phyloP scores from a whole-genome alignment of 1,140 invertebrate species.

The Diachasma alloeum region DNA sequence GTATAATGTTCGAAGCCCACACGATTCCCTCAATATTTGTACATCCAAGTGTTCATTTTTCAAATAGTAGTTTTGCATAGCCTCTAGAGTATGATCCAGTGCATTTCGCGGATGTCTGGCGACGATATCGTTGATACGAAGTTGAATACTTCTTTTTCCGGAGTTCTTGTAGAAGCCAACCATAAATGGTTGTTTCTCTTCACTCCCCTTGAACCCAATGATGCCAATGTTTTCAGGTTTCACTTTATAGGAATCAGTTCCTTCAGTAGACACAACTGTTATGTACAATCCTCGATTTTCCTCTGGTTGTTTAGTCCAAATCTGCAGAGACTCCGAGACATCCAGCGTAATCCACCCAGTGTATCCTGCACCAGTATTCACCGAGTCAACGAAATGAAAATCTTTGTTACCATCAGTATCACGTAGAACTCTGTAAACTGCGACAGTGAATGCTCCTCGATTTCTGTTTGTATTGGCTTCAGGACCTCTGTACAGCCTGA shows the following conservation, averaged over 20 bases:
- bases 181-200: conserved; percentile 85
- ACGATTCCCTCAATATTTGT: conserved; percentile 57
- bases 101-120: neutral
- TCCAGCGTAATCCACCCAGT: conserved; percentile 82
- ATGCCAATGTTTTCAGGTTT: conserved; percentile 8
- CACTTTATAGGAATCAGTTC: conserved; percentile 50
- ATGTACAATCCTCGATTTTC: conserved; percentile 83
- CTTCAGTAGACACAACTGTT: conserved; percentile 70
- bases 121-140: neutral
- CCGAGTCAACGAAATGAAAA: conserved; percentile 61
- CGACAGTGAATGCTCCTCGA: conserved; percentile 22
- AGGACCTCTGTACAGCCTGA: conserved; percentile 77
- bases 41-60: neutral
- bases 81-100: conserved; percentile 70
- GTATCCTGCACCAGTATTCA: conserved; percentile 66
- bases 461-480: conserved; percentile 15
- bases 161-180: conserved; percentile 77
- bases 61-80: conserved; percentile 76
- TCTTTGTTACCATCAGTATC: conserved; percentile 53
- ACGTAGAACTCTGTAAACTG: conserved; percentile 32
- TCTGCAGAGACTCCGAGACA: conserved; percentile 72
- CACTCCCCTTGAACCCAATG: conserved; percentile 73
- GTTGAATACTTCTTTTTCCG: neutral
- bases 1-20: conserved; percentile 82
- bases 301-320: conserved; percentile 76